Base-by-base conservation (phyloP, 2,797 vertebrate species). In the Chaunax sp. region DNA sequence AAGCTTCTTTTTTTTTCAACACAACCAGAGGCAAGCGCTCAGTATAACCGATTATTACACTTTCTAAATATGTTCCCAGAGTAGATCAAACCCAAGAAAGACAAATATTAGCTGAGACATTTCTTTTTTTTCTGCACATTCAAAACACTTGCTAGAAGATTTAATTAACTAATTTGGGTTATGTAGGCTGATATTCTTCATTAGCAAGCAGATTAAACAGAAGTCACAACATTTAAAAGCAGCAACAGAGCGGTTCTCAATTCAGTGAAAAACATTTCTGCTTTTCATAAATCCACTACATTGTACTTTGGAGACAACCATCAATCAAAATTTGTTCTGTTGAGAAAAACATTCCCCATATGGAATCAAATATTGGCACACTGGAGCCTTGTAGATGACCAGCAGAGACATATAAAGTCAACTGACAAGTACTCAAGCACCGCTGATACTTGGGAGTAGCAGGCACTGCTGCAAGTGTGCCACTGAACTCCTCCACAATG, bases 281-380 rank as follows among this genome's bases (percentile, higher is more conserved):
- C 18, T 5, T 33, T 53, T 68, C 16, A 47, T 20, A 64, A 46
- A 62, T 35, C 40, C 40, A 20, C 6, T 9, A 44, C 30, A 47
- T 11, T 11, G 20, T 4, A 35, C n/a, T 69, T 64, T 51, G 44
- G n/a, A 69, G 45, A 64, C 43, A 41, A 26, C 50, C 41, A 45
- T 65, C 26, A 26, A 44, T 64, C 38, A 23, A 28, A 61, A 38
- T 20, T 30, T 16, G 15, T 38, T 51, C 25, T 20, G 3, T 22
- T 38, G 23, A 37, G n/a, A 25, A 54, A 58, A 64, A 71, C 54
- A 62, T 53, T 72, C 22, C 35, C 64, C 11, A 60, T 77, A 43
- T 64, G 43, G 23, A 73, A 63, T 45, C 64, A 78, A 70, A 68
- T 69, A 71, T 63, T 68, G 35, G 25, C 23, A 25, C 22, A 35